phyloP scores from a whole-genome alignment of 2,113 vertebrate genomes.

The Tor tambroides region DNA sequence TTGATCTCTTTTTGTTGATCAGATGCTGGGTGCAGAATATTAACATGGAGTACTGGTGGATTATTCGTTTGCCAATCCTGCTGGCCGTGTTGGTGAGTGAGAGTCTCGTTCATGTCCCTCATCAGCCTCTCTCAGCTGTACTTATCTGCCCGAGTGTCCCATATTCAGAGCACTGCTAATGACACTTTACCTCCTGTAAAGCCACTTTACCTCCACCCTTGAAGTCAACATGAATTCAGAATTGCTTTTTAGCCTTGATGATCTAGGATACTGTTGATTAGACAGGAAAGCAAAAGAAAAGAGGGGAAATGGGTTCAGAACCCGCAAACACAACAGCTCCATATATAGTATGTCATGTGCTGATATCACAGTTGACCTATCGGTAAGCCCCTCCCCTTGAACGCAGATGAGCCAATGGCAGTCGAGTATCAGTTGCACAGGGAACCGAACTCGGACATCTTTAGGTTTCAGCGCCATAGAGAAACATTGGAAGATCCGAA shows the following conservation, averaged over 20 bases:
- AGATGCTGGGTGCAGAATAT: conserved; percentile 91
- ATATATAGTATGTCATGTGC: too few relatives aligned
- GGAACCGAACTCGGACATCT: too few relatives aligned
- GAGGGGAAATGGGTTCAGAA: neutral
- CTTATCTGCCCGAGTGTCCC: neutral
- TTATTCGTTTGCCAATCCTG: conserved; percentile 88
- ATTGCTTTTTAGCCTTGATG: neutral
- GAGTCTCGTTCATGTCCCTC: conserved; percentile 30
- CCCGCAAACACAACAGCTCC: neutral
- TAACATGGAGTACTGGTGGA: conserved; percentile 98
- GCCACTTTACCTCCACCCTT: conserved; percentile 2
- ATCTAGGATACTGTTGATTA: neutral
- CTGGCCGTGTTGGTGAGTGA: conserved; percentile 95
- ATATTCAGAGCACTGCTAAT: conserved; percentile 10
- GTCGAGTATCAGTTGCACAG: too few relatives aligned
- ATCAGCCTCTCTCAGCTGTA: neutral
- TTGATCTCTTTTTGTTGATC: neutral
- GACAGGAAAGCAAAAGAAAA: neutral
- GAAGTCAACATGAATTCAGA: neutral
- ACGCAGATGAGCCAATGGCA: too few relatives aligned
- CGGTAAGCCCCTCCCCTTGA: too few relatives aligned
- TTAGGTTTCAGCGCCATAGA: too few relatives aligned
- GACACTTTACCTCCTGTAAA: neutral
- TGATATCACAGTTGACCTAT: too few relatives aligned
- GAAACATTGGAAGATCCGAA: too few relatives aligned